Evolutionary conservation across 2,888 invertebrate species (phyloP).

Genomic region (Melanophora roralis): DNA sequence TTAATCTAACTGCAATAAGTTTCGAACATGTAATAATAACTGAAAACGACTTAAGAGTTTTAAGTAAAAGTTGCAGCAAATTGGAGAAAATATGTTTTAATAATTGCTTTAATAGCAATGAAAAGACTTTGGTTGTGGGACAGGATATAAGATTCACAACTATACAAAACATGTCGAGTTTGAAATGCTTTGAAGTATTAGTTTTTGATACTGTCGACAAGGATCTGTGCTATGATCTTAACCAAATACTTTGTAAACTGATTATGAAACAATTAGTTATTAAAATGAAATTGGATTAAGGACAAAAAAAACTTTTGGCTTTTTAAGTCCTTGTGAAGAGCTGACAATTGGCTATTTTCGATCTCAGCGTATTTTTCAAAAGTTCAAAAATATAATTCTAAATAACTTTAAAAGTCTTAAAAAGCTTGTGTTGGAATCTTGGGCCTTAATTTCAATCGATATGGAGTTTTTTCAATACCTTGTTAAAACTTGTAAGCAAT

Average conservation of each 20-base stretch:
- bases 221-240: conserved; percentile 41
- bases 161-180: conserved; percentile 16
- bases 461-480: conserved; percentile 46
- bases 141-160: conserved; percentile 34
- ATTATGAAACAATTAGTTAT: conserved; percentile 18
- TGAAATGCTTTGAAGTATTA: conserved; percentile 31
- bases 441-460: conserved; percentile 31
- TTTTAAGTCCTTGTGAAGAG: conserved; percentile 30
- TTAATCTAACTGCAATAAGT: conserved; percentile 28
- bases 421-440: conserved; percentile 33
- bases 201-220: conserved; percentile 30
- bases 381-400: conserved; percentile 35
- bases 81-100: conserved; percentile 36
- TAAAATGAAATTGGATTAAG: conserved; percentile 20
- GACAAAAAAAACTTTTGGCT: background rate
- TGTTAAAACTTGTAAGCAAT: background rate
- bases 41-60: conserved; percentile 34
- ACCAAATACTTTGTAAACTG: conserved; percentile 21
- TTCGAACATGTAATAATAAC: conserved; percentile 29
- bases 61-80: conserved; percentile 17
- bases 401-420: conserved; percentile 31
- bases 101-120: conserved; percentile 40
- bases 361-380: conserved; percentile 47
- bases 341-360: conserved; percentile 43
- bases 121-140: conserved; percentile 22